phyloP scores from a whole-genome alignment of 2,888 invertebrate species.

The Hedychridium roseum region DNA sequence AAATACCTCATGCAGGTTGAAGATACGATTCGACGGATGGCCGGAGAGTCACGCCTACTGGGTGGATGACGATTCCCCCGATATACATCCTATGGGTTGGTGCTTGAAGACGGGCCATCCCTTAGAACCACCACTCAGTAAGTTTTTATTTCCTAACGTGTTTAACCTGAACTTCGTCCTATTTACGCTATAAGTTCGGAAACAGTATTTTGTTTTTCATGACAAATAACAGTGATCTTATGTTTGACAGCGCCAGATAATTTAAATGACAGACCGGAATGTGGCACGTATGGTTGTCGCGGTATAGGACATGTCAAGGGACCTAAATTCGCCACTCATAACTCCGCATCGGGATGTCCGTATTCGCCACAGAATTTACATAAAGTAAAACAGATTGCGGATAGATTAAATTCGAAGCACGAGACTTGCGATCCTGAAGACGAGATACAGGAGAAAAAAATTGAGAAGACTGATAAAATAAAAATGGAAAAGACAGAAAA shows the following conservation, averaged over 20 bases:
- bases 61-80: constrained; percentile 89
- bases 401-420: constrained; percentile 66
- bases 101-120: constrained; percentile 88
- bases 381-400: constrained; percentile 63
- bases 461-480: constrained; percentile 53
- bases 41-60: constrained; percentile 83
- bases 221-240: no score
- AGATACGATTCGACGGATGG: constrained; percentile 90
- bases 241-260: constrained; percentile 70
- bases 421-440: constrained; percentile 58
- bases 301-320: constrained; percentile 90
- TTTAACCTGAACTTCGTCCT: no score
- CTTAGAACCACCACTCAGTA: constrained; percentile 83
- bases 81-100: constrained; percentile 93
- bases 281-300: constrained; percentile 86
- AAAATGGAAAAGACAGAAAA: constrained; percentile 50
- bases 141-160: no score
- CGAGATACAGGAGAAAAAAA: constrained; percentile 48
- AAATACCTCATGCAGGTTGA: constrained; percentile 42
- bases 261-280: constrained; percentile 70
- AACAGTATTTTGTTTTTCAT: no score
- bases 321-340: constrained; percentile 78
- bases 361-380: constrained; percentile 72
- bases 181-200: no score
- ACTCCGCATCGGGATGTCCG: constrained; percentile 78